Conservation (phyloP, 1,140 invertebrate species). For the Caenorhabditis latens region DNA sequence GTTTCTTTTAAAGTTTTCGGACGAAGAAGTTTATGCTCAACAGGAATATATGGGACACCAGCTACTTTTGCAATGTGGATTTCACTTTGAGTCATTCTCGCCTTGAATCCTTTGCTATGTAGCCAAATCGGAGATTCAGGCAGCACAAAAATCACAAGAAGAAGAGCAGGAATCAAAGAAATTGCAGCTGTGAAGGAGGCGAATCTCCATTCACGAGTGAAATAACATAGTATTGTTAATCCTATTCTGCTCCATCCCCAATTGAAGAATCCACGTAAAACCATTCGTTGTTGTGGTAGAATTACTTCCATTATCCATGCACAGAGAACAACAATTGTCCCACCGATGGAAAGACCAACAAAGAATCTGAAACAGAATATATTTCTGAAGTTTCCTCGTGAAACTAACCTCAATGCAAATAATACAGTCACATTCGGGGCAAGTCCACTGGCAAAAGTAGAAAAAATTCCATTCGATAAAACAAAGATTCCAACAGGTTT, state of each 20-base stretch:
- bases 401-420: conserved; percentile 5
- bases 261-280: conserved; percentile 76
- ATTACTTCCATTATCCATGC: conserved; percentile 74
- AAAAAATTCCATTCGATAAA: conserved; percentile 60
- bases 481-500: conserved; percentile 70
- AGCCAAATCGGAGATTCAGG: conserved; percentile 77
- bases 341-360: conserved; percentile 73
- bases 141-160: conserved; percentile 75
- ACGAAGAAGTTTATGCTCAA: conserved; percentile 58
- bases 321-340: conserved; percentile 73
- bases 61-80: conserved; percentile 73
- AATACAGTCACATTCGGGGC: neutral
- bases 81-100: conserved; percentile 73
- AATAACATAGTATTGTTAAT: conserved; percentile 70
- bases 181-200: conserved; percentile 73
- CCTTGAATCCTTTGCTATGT: conserved; percentile 69
- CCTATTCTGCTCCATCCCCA: conserved; percentile 72
- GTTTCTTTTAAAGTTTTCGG: conserved; percentile 16
- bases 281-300: conserved; percentile 73
- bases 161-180: conserved; percentile 69
- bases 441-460: conserved; percentile 44
- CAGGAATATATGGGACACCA: conserved; percentile 69
- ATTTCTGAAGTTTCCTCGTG: no score
- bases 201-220: conserved; percentile 72
- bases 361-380: conserved; percentile 67